These are phyloP conservation scores for Eriocheir sinensis DNA, from an alignment of 1,140 invertebrate genomes.

Conservation along the genomic window DNA sequence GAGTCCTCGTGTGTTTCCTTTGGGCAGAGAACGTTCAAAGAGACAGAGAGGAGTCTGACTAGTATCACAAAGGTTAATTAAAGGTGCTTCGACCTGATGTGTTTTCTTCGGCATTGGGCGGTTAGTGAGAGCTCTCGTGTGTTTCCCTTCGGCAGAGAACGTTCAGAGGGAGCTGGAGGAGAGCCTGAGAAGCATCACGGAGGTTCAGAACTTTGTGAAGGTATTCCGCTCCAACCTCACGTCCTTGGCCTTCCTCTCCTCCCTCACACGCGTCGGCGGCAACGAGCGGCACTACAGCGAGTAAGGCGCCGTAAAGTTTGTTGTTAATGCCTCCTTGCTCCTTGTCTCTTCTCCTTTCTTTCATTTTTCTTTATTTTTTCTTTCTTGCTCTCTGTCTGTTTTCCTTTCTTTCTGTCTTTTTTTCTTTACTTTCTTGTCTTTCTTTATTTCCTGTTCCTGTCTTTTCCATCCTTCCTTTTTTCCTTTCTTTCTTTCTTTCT, in stretches of 20 bases:
- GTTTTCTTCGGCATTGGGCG: too few relatives aligned
- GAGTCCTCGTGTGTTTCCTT: too few relatives aligned
- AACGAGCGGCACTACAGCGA: background rate
- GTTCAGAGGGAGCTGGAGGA: slow-evolving; percentile 62
- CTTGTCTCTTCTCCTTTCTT: background rate
- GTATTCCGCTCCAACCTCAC: slow-evolving; percentile 64
- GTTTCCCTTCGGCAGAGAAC: slow-evolving; percentile 39
- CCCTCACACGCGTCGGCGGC: slow-evolving; percentile 53
- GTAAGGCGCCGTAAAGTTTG: slow-evolving; percentile 1
- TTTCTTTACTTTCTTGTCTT: too few relatives aligned
- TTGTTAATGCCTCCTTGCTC: background rate
- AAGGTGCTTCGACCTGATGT: too few relatives aligned
- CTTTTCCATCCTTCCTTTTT: too few relatives aligned
- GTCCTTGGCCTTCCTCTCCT: slow-evolving; percentile 51
- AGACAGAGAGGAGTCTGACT: too few relatives aligned
- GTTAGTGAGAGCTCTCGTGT: background rate
- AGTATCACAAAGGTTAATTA: too few relatives aligned
- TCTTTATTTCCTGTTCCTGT: too few relatives aligned
- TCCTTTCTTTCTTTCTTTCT: background rate
- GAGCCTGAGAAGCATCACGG: slow-evolving; percentile 47
- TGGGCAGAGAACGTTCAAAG: too few relatives aligned
- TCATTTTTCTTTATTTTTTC: background rate
- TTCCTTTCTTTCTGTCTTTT: background rate
- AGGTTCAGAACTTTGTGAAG: slow-evolving; percentile 55
- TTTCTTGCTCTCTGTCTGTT: background rate